phyloP scores from a whole-genome alignment of 2,113 vertebrate genomes.

The Spheniscus mendiculus region DNA sequence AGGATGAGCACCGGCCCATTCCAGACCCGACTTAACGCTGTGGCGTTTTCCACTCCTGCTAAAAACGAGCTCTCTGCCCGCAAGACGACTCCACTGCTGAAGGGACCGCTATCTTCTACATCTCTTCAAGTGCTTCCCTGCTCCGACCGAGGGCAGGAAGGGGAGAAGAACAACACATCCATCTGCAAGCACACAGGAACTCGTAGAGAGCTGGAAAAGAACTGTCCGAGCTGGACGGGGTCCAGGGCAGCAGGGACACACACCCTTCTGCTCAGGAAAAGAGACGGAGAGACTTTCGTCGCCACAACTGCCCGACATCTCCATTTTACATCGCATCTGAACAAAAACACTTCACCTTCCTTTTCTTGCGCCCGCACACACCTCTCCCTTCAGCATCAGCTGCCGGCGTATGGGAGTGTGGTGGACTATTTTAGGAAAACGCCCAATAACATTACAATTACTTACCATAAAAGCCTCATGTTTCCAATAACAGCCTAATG shows the following conservation, averaged over 20 bases:
- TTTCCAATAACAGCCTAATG: conserved; percentile 42
- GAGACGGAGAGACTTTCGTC: background rate
- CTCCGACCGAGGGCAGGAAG: background rate
- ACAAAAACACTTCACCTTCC: background rate
- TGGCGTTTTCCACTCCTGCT: background rate
- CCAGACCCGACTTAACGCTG: background rate
- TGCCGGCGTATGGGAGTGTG: background rate
- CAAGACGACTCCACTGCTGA: rapidly evolving
- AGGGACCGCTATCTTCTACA: background rate
- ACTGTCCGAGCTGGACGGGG: background rate
- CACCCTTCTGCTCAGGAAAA: background rate
- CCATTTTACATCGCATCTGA: background rate
- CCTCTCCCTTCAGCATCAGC: background rate
- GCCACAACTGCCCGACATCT: rapidly evolving
- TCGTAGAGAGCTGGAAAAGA: background rate
- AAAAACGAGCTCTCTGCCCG: background rate
- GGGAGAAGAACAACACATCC: background rate
- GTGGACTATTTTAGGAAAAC: conserved; percentile 36
- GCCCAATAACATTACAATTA: conserved; percentile 51
- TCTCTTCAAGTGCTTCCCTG: background rate
- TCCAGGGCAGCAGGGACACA: background rate
- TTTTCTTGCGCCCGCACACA: background rate
- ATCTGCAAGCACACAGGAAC: background rate
- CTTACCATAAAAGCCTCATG: conserved; percentile 50
- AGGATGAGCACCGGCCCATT: rapidly evolving